These are phyloP conservation scores for honey bee (Apis mellifera) DNA, from an alignment of 1,140 invertebrate genomes.

Conservation along the genomic window DNA sequence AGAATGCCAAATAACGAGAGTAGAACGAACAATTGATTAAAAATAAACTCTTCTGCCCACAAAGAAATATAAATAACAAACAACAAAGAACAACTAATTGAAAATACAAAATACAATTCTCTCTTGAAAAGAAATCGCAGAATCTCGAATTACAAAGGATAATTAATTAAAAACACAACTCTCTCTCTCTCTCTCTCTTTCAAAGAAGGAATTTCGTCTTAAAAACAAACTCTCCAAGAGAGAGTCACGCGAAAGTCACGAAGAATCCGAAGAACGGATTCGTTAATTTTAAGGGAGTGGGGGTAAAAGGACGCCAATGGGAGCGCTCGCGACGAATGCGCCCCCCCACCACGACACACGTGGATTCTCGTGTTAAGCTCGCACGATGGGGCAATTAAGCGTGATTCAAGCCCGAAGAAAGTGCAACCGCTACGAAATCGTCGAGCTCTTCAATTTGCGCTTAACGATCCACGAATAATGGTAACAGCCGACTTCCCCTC, in stretches of 20 bases:
- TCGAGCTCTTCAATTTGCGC: slow-evolving; percentile 11
- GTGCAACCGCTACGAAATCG: slow-evolving; percentile 1
- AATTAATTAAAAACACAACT: no score
- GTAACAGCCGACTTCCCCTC: background rate
- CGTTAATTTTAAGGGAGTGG: background rate
- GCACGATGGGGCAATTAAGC: slow-evolving; percentile 4
- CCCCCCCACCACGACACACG: background rate
- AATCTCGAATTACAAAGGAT: no score
- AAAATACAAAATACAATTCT: no score
- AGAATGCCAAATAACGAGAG: no score
- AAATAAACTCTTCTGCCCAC: no score
- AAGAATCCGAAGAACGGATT: background rate
- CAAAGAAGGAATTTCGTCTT: no score
- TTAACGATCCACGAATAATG: slow-evolving; percentile 19
- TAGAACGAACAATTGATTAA: no score
- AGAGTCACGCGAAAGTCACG: background rate
- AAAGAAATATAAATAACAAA: no score
- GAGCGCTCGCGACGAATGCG: background rate
- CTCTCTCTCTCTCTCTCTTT: no score
- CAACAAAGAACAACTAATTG: no score
- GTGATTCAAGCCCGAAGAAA: slow-evolving; percentile 21
- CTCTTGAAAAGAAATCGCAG: no score
- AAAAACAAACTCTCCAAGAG: background rate
- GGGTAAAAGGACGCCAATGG: background rate
- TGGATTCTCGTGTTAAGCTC: background rate